These are phyloP conservation scores for Patella caerulea DNA, from an alignment of 2,888 invertebrate genomes.

Conservation along the genomic window DNA sequence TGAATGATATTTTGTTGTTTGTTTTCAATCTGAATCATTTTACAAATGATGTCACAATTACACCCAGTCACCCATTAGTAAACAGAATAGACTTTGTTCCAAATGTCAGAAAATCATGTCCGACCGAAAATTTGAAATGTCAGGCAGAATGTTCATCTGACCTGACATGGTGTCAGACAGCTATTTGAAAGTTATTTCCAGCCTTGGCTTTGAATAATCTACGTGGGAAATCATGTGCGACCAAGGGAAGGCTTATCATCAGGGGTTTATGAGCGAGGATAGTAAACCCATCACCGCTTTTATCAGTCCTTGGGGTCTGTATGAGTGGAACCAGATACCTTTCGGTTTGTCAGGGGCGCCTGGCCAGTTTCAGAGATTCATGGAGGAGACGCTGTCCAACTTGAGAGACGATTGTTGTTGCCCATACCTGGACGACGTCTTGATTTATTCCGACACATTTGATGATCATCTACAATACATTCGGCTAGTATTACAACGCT, in stretches of 20 bases:
- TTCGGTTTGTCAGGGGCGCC: conserved; percentile 33
- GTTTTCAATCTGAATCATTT: too few species aligned
- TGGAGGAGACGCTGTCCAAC: conserved; percentile 27
- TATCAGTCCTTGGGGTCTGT: conserved; percentile 31
- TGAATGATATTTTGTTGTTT: too few species aligned
- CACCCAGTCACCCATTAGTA: too few species aligned
- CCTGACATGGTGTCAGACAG: too few species aligned
- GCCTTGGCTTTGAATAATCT: conserved; percentile 27
- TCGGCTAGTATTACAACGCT: conserved; percentile 14
- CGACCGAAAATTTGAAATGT: too few species aligned
- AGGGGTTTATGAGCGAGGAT: conserved; percentile 28
- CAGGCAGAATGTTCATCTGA: too few species aligned
- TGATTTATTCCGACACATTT: conserved; percentile 25
- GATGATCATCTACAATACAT: conserved; percentile 23
- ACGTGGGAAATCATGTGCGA: conserved; percentile 28
- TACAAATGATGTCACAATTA: too few species aligned
- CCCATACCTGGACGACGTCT: conserved; percentile 33
- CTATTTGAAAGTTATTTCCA: too few species aligned
- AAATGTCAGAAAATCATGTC: too few species aligned
- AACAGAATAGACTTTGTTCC: too few species aligned
- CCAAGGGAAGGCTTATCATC: conserved; percentile 34
- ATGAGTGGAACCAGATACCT: conserved; percentile 32
- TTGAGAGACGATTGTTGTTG: conserved; percentile 25
- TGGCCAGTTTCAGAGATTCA: conserved; percentile 30
- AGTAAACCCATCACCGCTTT: conserved; percentile 35